phyloP scores from a whole-genome alignment of 1,140 invertebrate species.

The Bilobella aurantiaca region DNA sequence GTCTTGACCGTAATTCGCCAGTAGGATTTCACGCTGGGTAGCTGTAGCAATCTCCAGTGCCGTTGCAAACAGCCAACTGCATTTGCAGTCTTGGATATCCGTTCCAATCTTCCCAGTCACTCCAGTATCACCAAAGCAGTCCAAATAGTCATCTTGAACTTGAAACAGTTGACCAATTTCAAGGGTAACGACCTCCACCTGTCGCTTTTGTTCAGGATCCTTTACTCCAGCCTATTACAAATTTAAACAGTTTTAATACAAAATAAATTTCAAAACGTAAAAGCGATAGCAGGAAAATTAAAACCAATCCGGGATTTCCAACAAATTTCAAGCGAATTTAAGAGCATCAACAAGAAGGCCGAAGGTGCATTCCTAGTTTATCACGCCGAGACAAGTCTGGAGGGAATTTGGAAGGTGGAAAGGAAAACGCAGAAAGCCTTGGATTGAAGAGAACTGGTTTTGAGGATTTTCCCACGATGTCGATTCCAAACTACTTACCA shows the following conservation, averaged over 20 bases:
- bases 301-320: neutral
- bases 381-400: neutral
- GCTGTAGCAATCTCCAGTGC: constrained; percentile 67
- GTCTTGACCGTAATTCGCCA: constrained; percentile 66
- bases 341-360: neutral
- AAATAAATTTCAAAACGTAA: too few species aligned
- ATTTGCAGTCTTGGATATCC: constrained; percentile 92
- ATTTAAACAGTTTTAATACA: neutral
- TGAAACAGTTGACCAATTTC: constrained; percentile 95
- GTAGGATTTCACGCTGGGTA: constrained; percentile 61
- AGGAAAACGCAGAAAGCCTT: neutral
- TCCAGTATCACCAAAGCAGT: constrained; percentile 50
- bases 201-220: constrained; percentile 66
- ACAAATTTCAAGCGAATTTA: neutral
- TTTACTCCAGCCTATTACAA: constrained; percentile 46
- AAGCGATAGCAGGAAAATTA: neutral
- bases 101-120: constrained; percentile 57
- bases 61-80: constrained; percentile 84
- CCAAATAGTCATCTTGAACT: constrained; percentile 67
- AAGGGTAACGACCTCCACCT: constrained; percentile 75
- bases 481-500: neutral
- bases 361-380: neutral
- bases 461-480: neutral
- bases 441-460: neutral
- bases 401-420: too few species aligned